Evolutionary conservation across 2,888 invertebrate genomes (phyloP).

Genomic region (Salticus scenicus): DNA sequence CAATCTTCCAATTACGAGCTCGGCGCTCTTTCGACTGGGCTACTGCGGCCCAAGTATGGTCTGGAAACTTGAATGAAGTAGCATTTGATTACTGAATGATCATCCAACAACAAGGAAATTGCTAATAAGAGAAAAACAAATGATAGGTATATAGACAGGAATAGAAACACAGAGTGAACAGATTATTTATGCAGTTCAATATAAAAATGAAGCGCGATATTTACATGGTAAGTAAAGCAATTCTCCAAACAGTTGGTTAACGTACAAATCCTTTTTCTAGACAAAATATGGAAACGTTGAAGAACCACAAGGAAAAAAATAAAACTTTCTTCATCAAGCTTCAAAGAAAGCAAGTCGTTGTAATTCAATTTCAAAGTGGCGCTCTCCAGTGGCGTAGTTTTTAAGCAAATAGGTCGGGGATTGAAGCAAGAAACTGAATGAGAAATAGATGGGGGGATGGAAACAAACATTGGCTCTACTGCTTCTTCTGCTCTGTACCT

Average conservation of each 20-base stretch:
- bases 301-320: conserved; percentile 24
- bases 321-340: conserved; percentile 59
- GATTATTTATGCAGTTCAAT: too few species aligned
- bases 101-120: too few species aligned
- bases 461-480: conserved; percentile 64
- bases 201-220: too few species aligned
- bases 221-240: conserved; percentile 42
- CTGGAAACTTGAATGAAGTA: too few species aligned
- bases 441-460: conserved; percentile 66
- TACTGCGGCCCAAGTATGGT: too few species aligned
- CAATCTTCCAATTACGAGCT: too few species aligned
- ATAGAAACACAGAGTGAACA: too few species aligned
- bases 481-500: conserved; percentile 12
- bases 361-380: conserved; percentile 67
- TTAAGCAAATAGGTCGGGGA: conserved; percentile 68
- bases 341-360: conserved; percentile 43
- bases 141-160: too few species aligned
- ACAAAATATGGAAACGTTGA: conserved; percentile 3
- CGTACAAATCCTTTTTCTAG: conserved; percentile 56
- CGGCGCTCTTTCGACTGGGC: too few species aligned
- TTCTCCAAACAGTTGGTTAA: conserved; percentile 36
- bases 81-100: too few species aligned
- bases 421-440: conserved; percentile 60
- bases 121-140: too few species aligned
- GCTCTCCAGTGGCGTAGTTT: conserved; percentile 64